These are phyloP conservation scores for Recurvirostra avosetta DNA, from an alignment of 2,113 vertebrate species.

Conservation along the genomic window DNA sequence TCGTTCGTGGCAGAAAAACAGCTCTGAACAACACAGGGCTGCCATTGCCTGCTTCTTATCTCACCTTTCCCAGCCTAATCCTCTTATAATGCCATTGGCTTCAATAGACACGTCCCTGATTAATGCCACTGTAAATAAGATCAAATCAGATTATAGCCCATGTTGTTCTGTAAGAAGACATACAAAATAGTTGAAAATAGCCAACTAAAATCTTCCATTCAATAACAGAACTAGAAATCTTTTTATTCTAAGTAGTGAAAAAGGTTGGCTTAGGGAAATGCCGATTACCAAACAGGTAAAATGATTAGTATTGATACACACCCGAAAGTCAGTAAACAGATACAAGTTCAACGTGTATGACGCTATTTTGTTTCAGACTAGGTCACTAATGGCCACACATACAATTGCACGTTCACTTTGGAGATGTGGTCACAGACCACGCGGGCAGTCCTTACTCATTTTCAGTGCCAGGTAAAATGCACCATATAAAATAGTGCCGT, in stretches of 20 bases:
- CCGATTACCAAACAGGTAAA: neutral
- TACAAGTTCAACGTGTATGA: neutral
- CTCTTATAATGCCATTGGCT: neutral
- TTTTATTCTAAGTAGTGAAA: neutral
- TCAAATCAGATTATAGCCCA: neutral
- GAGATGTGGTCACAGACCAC: neutral
- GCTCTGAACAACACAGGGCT: neutral
- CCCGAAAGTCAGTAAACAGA: neutral
- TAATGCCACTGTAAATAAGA: slow-evolving; percentile 5
- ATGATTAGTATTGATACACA: neutral
- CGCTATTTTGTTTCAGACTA: neutral
- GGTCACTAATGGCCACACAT: neutral
- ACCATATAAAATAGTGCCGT: neutral
- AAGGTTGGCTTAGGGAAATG: neutral
- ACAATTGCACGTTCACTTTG: neutral
- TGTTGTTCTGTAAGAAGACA: neutral
- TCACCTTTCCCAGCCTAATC: slow-evolving; percentile 32
- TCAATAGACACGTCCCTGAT: neutral
- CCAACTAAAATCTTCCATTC: neutral
- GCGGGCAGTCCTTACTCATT: neutral
- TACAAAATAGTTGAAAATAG: neutral
- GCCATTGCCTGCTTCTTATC: slow-evolving; percentile 15
- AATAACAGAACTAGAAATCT: neutral
- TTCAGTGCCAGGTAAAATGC: neutral
- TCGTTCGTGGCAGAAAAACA: neutral